Conservation (phyloP, 2,113 vertebrate species). For the Cichladusa arquata region DNA sequence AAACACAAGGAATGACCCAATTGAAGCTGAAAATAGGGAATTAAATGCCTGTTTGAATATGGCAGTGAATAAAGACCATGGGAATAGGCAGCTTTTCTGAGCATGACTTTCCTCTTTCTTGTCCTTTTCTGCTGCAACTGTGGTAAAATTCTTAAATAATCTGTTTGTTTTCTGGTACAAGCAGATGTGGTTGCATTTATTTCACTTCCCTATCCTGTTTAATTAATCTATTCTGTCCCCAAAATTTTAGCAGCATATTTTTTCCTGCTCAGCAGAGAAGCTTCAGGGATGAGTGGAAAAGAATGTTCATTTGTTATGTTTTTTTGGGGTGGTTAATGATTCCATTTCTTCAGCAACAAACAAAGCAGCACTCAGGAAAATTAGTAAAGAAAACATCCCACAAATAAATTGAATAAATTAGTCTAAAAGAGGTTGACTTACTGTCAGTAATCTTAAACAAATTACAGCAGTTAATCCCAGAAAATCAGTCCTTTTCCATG, state of each 20-base stretch:
- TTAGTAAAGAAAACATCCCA: background rate
- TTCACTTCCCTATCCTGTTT: background rate
- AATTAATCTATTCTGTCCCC: background rate
- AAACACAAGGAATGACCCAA: background rate
- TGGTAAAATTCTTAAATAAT: background rate
- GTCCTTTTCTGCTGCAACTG: background rate
- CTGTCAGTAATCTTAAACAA: background rate
- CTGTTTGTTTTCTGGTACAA: background rate
- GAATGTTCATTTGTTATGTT: background rate
- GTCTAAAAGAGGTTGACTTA: background rate
- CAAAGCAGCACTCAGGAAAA: background rate
- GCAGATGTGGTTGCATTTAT: background rate
- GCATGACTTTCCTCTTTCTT: background rate
- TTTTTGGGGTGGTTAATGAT: background rate
- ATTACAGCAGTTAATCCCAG: background rate
- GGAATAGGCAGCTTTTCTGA: background rate
- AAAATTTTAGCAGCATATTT: background rate
- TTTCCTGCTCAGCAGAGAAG: background rate
- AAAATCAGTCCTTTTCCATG: background rate
- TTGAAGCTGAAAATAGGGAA: background rate
- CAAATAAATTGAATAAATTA: background rate
- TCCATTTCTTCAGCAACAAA: background rate
- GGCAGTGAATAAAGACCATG: background rate
- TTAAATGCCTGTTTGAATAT: background rate
- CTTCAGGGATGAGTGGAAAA: background rate